Base-by-base conservation (phyloP, 1,140 invertebrate genomes). In the Thereuonema tuberculata region DNA sequence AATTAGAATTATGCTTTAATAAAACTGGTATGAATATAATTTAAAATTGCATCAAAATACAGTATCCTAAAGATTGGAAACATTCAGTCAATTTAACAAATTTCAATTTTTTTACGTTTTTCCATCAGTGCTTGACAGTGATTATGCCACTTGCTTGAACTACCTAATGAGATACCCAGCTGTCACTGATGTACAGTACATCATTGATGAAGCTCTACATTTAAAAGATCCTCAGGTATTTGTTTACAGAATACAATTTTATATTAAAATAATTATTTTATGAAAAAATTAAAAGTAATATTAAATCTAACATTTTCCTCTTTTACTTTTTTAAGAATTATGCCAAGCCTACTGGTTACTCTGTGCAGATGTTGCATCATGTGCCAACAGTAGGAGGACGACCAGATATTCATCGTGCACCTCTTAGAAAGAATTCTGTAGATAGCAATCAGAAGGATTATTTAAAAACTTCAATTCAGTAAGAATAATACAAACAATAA, bases 111-210 rank as follows among this genome's bases (percentile, higher is more conserved):
- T n/a, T n/a, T n/a, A n/a, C n/a, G n/a, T n/a, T n/a, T n/a, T n/a
- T n/a, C n/a, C n/a, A 74, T 43, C 69, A 84, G 82, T 85, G 57
- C 65, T 85, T 17, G 64, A 72, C 17, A 77, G 76, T 64, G 84
- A 85, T 68, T 83, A 85, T 67, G 77, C 80, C 1, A 74, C 74
- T 17, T 82, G 82, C 66, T 70, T 85, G 31, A 79, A 75, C 15
- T 75, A 77, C 63, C 69, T 86, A 20, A 85, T 85, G 84, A 73
- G 78, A 53, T 85, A 82, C 72, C 84, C 84, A 14, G 74, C 73
- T 14, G 75, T 80, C 43, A 73, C 76, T 5, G 84, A 85, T 68
- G 76, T 84, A 1, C 75, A 79, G 58, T 74, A 77, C 63, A 80
- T 85, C 61, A 77, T 85, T 54, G 74, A 81, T 47, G 77, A 82